Conservation (phyloP, 1,140 invertebrate species). For the Aradophagus sp. region DNA sequence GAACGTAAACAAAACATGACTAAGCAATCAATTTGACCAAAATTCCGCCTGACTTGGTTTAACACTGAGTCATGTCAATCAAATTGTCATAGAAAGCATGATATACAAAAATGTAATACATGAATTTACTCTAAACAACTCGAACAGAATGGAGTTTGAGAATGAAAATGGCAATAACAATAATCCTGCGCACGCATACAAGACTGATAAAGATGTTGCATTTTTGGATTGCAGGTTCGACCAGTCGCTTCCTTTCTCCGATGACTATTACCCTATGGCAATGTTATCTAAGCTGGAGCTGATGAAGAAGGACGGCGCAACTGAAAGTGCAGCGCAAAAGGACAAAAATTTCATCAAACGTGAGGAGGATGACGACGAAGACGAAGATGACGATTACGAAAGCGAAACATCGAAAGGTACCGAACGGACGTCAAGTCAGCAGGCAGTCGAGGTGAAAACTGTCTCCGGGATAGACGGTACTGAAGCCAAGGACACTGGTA, state of each 20-base stretch:
- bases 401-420: conserved; percentile 21
- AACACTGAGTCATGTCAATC: too few species aligned
- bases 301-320: conserved; percentile 58
- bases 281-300: conserved; percentile 66
- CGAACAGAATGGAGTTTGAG: too few species aligned
- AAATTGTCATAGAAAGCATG: too few species aligned
- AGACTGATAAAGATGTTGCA: conserved; percentile 62
- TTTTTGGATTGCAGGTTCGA: conserved; percentile 72
- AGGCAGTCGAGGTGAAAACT: background rate
- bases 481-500: conserved; percentile 62
- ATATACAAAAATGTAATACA: too few species aligned
- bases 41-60: too few species aligned
- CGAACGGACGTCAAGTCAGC: background rate
- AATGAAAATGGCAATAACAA: too few species aligned
- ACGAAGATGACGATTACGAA: conserved; percentile 5
- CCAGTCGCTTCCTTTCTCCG: conserved; percentile 57
- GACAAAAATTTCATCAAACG: too few species aligned
- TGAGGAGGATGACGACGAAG: background rate
- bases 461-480: conserved; percentile 51
- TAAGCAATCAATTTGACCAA: too few species aligned
- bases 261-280: conserved; percentile 63
- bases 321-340: conserved; percentile 10
- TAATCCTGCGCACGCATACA: too few species aligned
- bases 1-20: too few species aligned
- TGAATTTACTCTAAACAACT: too few species aligned